Evolutionary conservation across 1,140 invertebrate genomes (phyloP), one percentile per base, ranked within the genome.

Genomic region (Megalonaias nervosa): DNA sequence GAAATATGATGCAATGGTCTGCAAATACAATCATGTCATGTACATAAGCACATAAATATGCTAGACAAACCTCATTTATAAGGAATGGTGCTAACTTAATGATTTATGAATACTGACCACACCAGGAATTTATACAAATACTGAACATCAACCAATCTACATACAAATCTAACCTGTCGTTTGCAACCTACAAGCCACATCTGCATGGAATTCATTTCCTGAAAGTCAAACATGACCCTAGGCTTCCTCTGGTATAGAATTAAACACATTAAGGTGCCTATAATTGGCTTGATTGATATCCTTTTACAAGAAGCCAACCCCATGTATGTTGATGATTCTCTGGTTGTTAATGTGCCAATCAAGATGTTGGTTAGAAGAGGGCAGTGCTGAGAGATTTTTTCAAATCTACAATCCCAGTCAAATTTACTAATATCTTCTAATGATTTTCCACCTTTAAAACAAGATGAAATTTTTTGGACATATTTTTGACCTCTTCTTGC

Each of bases 101-200:
- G 38, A 1, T 48, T 21, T 66, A 16, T 66, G 38, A 21, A 26
- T 16, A 26, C 11, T 67, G 65, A 23, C 23, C 26, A 26, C 17
- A 67, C 3, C 11, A 67, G 19, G 21, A 70, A 16, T n/a, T 26
- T 58, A 58, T 23, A 16, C 68, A 70, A 23, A 58, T 14, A 21
- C 56, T 23, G n/a, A 21, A 23, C n/a, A 21, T 70, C 11, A 19
- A 15, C 19, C 12, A 21, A 58, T 15, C 6, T 48, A 23, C 19
- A n/a, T 17, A 15, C 16, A 31, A 31, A 31, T 21, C 55, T 17
- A 67, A 75, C 73, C 73, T 75, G 19, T 61, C 67, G 17, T 64
- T 75, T 75, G 57, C 67, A 75, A 21, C 74, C 67, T 61, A 13
- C 57, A 60, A 75, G 66, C 74, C 67, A 75, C 31, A 75, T 69